These are phyloP conservation scores for Strigamia maritima DNA, from an alignment of 2,888 invertebrate species.

Conservation along the genomic window DNA sequence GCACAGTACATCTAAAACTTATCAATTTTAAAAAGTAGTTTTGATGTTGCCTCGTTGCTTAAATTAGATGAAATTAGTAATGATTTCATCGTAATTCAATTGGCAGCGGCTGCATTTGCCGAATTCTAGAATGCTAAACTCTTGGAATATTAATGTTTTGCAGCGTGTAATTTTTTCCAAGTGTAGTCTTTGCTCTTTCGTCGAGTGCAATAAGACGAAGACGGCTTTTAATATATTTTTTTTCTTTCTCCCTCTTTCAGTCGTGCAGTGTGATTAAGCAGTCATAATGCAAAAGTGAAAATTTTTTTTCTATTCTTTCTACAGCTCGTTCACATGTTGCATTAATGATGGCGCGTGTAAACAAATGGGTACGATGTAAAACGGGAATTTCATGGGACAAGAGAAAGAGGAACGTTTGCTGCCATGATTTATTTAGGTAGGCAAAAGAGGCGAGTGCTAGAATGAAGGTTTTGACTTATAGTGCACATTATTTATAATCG, in stretches of 20 bases:
- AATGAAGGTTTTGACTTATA: background rate
- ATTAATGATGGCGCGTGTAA: background rate
- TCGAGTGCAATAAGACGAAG: background rate
- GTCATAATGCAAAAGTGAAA: background rate
- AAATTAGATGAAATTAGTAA: no score
- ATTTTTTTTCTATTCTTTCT: background rate
- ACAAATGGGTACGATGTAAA: background rate
- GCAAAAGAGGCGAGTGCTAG: background rate
- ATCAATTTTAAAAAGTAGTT: no score
- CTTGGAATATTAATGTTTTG: background rate
- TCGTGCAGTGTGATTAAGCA: background rate
- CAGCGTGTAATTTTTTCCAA: background rate
- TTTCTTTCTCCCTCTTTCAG: background rate
- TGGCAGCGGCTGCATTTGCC: background rate
- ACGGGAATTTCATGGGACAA: background rate
- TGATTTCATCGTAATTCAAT: background rate
- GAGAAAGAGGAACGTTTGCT: background rate
- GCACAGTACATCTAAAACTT: no score
- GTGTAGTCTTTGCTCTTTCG: background rate
- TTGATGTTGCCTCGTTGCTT: no score
- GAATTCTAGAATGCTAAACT: background rate
- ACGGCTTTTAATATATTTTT: slow-evolving; percentile 9
- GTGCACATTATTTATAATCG: background rate
- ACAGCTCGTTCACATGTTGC: background rate
- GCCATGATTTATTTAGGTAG: background rate